Percentiles rank a stretch among this genome's conserved stretches.
Conservation (phyloP, 2,113 vertebrate genomes). For the Melanerpes aurifrons region DNA sequence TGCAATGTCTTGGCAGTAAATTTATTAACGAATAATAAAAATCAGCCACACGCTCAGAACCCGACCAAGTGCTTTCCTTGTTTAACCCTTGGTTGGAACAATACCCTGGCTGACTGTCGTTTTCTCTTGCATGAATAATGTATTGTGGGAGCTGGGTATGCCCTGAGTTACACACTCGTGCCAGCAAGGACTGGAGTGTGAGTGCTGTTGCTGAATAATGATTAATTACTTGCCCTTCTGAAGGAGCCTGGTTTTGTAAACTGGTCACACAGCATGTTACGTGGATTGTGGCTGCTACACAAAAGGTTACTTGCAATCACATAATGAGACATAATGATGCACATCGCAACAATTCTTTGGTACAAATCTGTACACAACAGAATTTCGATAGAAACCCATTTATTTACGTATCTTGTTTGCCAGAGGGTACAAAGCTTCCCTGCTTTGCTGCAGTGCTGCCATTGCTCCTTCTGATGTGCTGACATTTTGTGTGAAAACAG, state of each 20-base stretch:
- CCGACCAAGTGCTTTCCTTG: background rate
- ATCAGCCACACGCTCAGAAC: conserved; percentile 4
- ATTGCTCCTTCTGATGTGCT: conserved; percentile 24
- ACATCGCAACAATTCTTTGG: conserved; percentile 58
- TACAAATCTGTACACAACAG: conserved; percentile 55
- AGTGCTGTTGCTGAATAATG: conserved; percentile 55
- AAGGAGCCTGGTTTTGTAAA: conserved; percentile 64
- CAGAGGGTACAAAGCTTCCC: conserved; percentile 21
- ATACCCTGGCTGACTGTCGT: background rate
- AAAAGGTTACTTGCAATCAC: conserved; percentile 69
- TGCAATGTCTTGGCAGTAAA: background rate
- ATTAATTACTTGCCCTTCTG: conserved; percentile 65
- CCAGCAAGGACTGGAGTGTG: conserved; percentile 55
- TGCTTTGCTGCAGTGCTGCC: background rate
- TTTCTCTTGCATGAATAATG: conserved; percentile 63
- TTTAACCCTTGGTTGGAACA: conserved; percentile 43
- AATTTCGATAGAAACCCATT: conserved; percentile 58
- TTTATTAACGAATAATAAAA: background rate
- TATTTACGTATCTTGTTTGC: conserved; percentile 47
- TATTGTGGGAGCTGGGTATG: conserved; percentile 46
- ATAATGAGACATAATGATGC: conserved; percentile 69
- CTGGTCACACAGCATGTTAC: conserved; percentile 60
- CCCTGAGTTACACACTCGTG: conserved; percentile 48
- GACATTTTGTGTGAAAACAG: background rate
- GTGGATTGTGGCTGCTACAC: conserved; percentile 54